Evolutionary conservation across 2,113 vertebrate species (phyloP).

Genomic region (Thamnaconus septentrionalis): DNA sequence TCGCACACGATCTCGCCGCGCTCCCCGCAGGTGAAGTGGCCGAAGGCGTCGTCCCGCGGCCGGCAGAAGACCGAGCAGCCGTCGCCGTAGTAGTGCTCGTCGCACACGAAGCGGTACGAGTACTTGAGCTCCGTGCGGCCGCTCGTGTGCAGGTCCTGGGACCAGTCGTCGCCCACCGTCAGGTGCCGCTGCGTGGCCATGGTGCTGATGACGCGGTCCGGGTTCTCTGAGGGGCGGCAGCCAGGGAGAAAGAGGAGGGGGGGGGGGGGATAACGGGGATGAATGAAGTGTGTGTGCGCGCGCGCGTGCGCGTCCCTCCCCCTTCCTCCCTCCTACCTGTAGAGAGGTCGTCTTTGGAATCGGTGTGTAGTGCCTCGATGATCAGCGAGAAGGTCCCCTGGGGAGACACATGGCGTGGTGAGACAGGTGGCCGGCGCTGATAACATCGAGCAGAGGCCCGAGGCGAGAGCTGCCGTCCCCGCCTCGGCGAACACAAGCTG

Average conservation of each 20-base stretch:
- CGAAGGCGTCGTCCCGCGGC: slow-evolving; percentile 92
- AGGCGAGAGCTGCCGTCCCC: slow-evolving; percentile 29
- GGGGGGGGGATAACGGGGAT: neutral
- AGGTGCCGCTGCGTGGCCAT: slow-evolving; percentile 93
- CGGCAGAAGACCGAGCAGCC: slow-evolving; percentile 95
- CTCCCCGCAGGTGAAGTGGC: slow-evolving; percentile 96
- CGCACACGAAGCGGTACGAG: slow-evolving; percentile 94
- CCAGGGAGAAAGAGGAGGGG: neutral
- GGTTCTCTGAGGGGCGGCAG: slow-evolving; percentile 78
- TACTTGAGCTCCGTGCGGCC: slow-evolving; percentile 92
- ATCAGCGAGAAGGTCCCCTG: slow-evolving; percentile 98
- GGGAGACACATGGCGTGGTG: slow-evolving; percentile 58
- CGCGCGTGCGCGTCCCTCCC: too few species aligned
- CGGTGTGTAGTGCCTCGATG: slow-evolving; percentile 92
- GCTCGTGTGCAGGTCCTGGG: slow-evolving; percentile 92
- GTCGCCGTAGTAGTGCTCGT: slow-evolving; percentile 96
- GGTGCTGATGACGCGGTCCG: slow-evolving; percentile 92
- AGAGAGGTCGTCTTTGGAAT: slow-evolving; percentile 91
- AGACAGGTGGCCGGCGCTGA: slow-evolving; percentile 66
- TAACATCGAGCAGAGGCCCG: slow-evolving; percentile 47
- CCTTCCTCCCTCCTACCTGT: slow-evolving; percentile 77
- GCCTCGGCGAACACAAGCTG: slow-evolving; percentile 13
- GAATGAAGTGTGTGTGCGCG: too few species aligned
- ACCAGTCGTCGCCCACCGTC: slow-evolving; percentile 95
- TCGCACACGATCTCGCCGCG: slow-evolving; percentile 94